Evolutionary conservation across 1,140 invertebrate genomes (phyloP).

Genomic region (Atta cephalotes): DNA sequence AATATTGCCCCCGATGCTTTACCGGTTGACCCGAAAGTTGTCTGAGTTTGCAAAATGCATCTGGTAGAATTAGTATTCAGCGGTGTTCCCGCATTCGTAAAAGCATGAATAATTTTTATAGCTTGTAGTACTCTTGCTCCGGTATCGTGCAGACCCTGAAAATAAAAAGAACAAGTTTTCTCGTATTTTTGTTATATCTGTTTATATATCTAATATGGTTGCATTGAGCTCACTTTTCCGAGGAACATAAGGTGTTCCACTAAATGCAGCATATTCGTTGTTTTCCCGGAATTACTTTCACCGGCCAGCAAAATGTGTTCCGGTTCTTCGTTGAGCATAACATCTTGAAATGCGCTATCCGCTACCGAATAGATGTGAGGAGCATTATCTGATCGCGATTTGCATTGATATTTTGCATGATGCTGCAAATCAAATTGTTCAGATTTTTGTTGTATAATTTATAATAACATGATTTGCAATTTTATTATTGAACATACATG

Average conservation of each 20-base stretch:
- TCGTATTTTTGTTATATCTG: too few species aligned
- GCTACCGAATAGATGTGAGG: conserved; percentile 96
- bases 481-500: conserved; percentile 1
- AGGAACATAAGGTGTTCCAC: conserved; percentile 92
- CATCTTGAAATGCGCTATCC: conserved; percentile 94
- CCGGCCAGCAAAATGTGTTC: conserved; percentile 94
- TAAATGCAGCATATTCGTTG: conserved; percentile 91
- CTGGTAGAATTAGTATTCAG: conserved; percentile 95
- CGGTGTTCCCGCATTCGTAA: conserved; percentile 94
- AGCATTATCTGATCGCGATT: conserved; percentile 95
- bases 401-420: conserved; percentile 93
- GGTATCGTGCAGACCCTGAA: conserved; percentile 86
- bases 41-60: conserved; percentile 93
- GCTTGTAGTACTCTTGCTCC: conserved; percentile 91
- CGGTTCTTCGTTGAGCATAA: conserved; percentile 92
- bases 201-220: background rate
- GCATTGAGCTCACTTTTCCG: conserved; percentile 84
- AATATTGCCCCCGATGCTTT: conserved; percentile 95
- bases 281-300: conserved; percentile 94
- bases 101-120: conserved; percentile 92
- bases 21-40: conserved; percentile 94
- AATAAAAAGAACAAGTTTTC: background rate
- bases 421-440: conserved; percentile 86
- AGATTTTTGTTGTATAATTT: background rate
- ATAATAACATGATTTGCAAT: conserved; percentile 11